Evolutionary conservation across 2,888 invertebrate species (phyloP).

Genomic region (Amphipyra berbera): DNA sequence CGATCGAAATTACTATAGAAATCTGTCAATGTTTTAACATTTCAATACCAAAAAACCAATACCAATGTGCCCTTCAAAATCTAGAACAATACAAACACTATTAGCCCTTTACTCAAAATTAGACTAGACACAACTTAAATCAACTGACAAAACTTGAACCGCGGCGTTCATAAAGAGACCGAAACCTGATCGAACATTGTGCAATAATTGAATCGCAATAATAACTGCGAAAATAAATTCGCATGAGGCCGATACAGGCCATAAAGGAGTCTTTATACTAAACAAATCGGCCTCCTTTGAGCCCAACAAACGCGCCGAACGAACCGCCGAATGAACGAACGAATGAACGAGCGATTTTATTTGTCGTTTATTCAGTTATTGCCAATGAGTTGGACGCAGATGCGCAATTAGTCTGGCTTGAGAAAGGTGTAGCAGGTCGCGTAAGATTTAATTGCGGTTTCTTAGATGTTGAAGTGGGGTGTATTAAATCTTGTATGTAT

Average conservation of each 20-base stretch:
- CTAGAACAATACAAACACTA: neutral
- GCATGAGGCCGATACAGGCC: slow-evolving; percentile 80
- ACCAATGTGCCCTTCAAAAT: neutral
- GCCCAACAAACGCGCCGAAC: slow-evolving; percentile 80
- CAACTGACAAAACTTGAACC: slow-evolving; percentile 43
- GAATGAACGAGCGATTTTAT: slow-evolving; percentile 80
- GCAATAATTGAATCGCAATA: slow-evolving; percentile 88
- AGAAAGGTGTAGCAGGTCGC: slow-evolving; percentile 46
- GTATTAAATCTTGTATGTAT: slow-evolving; percentile 13
- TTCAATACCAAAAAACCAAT: no score
- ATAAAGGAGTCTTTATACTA: slow-evolving; percentile 87
- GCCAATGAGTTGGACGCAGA: slow-evolving; percentile 69
- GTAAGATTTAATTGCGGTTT: slow-evolving; percentile 24
- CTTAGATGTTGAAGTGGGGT: slow-evolving; percentile 10
- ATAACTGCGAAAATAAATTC: slow-evolving; percentile 85
- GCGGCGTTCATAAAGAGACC: slow-evolving; percentile 58
- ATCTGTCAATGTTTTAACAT: no score
- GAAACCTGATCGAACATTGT: slow-evolving; percentile 82
- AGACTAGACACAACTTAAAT: slow-evolving; percentile 54
- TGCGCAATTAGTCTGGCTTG: slow-evolving; percentile 55
- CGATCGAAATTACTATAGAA: no score
- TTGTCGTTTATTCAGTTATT: slow-evolving; percentile 76
- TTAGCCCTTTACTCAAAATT: slow-evolving; percentile 12
- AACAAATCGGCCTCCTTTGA: slow-evolving; percentile 89
- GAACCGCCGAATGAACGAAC: slow-evolving; percentile 70